Evolutionary conservation across 2,888 invertebrate species (phyloP).

Genomic region (Drosophila anomalipes): DNA sequence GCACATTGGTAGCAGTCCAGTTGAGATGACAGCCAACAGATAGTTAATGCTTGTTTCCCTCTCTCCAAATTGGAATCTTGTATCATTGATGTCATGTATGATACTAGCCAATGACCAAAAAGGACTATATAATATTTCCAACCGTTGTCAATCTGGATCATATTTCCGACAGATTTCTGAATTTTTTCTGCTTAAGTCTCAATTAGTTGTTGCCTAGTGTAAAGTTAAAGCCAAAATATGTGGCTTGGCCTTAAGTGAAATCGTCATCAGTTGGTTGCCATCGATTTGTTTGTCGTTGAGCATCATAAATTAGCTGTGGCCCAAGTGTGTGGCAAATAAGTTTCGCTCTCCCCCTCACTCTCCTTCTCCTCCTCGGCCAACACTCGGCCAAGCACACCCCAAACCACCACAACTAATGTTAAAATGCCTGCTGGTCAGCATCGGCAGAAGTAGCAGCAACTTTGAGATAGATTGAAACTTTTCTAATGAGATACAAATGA

Average conservation of each 20-base stretch:
- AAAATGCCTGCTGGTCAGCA: slow-evolving; percentile 42
- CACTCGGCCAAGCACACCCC: neutral
- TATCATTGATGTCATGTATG: neutral
- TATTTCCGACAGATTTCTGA: neutral
- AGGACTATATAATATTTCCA: neutral
- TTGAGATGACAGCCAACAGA: neutral
- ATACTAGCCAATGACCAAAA: neutral
- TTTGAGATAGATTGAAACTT: slow-evolving; percentile 66
- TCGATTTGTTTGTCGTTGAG: slow-evolving; percentile 54
- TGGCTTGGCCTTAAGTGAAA: slow-evolving; percentile 24
- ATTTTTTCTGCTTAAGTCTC: neutral
- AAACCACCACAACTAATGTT: slow-evolving; percentile 1
- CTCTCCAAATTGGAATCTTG: neutral
- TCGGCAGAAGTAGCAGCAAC: slow-evolving; percentile 39
- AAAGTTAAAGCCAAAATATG: slow-evolving; percentile 7
- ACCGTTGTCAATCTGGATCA: neutral
- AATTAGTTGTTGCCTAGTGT: slow-evolving; percentile 36
- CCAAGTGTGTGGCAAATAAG: slow-evolving; percentile 52
- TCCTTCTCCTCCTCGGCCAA: neutral
- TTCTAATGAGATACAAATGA: slow-evolving; percentile 78
- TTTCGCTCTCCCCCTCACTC: slow-evolving; percentile 21
- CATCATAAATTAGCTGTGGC: slow-evolving; percentile 67
- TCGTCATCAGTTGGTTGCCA: slow-evolving; percentile 49
- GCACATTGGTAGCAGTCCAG: neutral
- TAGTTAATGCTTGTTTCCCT: neutral